Conservation (phyloP, 2,797 vertebrate genomes). For the Rhinichthys osculus region DNA sequence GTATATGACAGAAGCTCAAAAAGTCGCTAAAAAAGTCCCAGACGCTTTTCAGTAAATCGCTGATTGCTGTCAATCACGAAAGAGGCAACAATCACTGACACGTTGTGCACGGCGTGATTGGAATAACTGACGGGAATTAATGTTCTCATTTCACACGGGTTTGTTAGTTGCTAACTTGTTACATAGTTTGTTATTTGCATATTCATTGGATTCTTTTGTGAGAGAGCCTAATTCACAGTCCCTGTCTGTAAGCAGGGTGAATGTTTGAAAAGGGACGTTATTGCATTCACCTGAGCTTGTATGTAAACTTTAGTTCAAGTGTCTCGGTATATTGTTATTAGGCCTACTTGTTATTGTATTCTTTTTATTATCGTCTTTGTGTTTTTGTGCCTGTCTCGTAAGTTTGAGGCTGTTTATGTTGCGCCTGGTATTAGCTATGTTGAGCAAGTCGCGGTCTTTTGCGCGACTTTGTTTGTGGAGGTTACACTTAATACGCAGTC, state of each 20-base stretch:
- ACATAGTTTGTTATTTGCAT: not conserved
- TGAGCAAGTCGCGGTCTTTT: constrained; percentile 66
- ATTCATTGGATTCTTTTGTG: not conserved
- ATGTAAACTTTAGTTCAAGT: not conserved
- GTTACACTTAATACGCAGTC: constrained; percentile 67
- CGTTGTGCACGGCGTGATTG: constrained; percentile 50
- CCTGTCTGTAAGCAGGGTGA: not conserved
- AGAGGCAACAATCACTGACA: constrained; percentile 4
- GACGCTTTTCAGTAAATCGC: not conserved
- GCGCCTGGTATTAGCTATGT: constrained; percentile 25
- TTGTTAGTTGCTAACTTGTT: not conserved
- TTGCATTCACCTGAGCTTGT: not conserved
- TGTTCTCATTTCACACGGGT: constrained; percentile 9
- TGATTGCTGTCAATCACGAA: constrained; percentile 61
- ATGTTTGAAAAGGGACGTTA: not conserved
- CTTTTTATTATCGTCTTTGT: not conserved
- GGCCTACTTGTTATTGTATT: not conserved
- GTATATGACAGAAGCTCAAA: no score
- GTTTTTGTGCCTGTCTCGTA: not conserved
- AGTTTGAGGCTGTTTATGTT: not conserved
- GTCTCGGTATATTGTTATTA: not conserved
- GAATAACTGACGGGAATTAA: constrained; percentile 32
- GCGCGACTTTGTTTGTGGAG: constrained; percentile 76
- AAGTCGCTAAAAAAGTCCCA: not conserved
- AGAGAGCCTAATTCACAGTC: not conserved